These are phyloP conservation scores for Volucella inanis DNA, from an alignment of 2,888 invertebrate species.

Conservation along the genomic window DNA sequence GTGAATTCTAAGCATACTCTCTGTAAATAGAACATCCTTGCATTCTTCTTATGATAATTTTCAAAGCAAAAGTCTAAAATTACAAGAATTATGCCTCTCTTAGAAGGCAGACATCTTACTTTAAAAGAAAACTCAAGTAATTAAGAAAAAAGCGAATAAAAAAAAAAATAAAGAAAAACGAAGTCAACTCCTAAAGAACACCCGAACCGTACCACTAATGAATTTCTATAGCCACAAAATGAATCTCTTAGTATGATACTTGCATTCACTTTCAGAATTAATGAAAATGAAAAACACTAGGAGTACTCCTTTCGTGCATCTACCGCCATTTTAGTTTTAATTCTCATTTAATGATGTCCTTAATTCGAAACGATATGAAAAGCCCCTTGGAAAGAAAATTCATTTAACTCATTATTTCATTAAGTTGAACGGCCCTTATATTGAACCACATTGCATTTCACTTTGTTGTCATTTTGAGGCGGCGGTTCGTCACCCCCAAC, in stretches of 20 bases:
- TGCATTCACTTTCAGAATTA: conserved; percentile 16
- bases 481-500: background rate
- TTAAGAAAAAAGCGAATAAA: background rate
- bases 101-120: too few relatives aligned
- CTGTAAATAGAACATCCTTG: too few relatives aligned
- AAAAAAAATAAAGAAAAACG: too few relatives aligned
- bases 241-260: background rate
- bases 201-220: background rate
- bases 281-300: conserved; percentile 19
- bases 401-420: conserved; percentile 45
- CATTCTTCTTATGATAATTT: too few relatives aligned
- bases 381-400: conserved; percentile 16
- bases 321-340: conserved; percentile 41
- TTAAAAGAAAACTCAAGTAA: conserved; percentile 1
- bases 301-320: conserved; percentile 7
- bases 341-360: conserved; percentile 51
- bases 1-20: too few relatives aligned
- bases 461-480: conserved; percentile 30
- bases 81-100: too few relatives aligned
- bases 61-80: too few relatives aligned
- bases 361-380: conserved; percentile 23
- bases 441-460: background rate
- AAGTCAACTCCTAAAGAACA: background rate
- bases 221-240: background rate
- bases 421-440: conserved; percentile 18